Percentiles rank a stretch among this genome's conserved stretches.
Conservation (phyloP, 1,140 invertebrate species). For the Theocolax elegans region DNA sequence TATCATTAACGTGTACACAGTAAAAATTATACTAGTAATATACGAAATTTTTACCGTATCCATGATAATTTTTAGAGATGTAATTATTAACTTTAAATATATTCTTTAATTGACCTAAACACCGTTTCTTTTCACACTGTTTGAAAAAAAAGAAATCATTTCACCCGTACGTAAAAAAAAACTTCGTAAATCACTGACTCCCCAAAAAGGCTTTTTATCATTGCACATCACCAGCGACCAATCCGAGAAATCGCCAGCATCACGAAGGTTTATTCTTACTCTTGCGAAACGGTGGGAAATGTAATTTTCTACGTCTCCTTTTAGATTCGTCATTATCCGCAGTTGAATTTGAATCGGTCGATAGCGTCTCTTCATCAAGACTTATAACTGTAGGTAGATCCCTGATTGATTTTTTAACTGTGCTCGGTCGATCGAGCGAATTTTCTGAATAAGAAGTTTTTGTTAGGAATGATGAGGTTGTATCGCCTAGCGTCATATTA, state of each 20-base stretch:
- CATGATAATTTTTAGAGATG: too few species aligned
- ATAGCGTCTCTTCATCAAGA: constrained; percentile 66
- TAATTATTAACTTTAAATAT: too few species aligned
- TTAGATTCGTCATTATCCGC: constrained; percentile 65
- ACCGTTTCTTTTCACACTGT: too few species aligned
- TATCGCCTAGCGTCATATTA: constrained; percentile 48
- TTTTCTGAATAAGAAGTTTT: constrained; percentile 62
- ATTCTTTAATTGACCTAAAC: too few species aligned
- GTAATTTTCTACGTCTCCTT: constrained; percentile 62
- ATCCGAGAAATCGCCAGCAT: constrained; percentile 57
- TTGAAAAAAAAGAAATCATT: too few species aligned
- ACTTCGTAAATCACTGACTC: too few species aligned
- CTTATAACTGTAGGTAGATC: constrained; percentile 58
- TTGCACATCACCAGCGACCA: too few species aligned
- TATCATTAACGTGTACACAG: too few species aligned
- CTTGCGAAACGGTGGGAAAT: constrained; percentile 64
- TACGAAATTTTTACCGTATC: too few species aligned
- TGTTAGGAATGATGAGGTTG: constrained; percentile 24
- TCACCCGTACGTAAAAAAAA: too few species aligned
- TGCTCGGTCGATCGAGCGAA: constrained; percentile 60
- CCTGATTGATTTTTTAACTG: constrained; percentile 47
- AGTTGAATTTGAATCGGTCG: constrained; percentile 69
- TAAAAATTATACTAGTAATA: too few species aligned
- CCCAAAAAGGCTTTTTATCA: too few species aligned
- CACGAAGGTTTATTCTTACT: constrained; percentile 64